These are phyloP conservation scores for Heliothis subflexa DNA, from an alignment of 1,140 invertebrate genomes.

Conservation along the genomic window DNA sequence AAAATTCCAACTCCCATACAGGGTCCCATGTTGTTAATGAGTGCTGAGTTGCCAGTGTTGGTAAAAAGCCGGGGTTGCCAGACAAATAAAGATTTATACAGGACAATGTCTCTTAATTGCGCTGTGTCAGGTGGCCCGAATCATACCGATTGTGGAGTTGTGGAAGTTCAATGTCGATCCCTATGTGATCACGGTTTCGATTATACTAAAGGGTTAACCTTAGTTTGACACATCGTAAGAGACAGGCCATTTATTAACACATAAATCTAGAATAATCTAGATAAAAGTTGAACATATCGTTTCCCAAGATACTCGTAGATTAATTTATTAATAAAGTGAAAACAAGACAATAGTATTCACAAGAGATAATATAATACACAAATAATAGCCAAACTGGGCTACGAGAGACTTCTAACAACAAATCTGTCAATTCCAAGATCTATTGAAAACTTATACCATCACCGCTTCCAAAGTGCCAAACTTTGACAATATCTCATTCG, in stretches of 20 bases:
- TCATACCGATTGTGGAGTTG: conserved; percentile 38
- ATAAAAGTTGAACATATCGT: no score
- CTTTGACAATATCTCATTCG: conserved; percentile 25
- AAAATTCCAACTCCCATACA: conserved; percentile 40
- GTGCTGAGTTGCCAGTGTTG: conserved; percentile 51
- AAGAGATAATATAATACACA: neutral
- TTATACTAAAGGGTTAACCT: no score
- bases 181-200: neutral
- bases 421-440: conserved; percentile 3
- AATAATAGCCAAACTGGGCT: neutral
- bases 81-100: conserved; percentile 62
- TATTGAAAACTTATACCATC: conserved; percentile 32
- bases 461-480: conserved; percentile 22
- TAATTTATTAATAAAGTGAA: no score
- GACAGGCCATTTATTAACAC: no score
- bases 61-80: conserved; percentile 50
- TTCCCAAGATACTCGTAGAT: no score
- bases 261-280: no score
- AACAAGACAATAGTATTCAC: neutral
- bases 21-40: conserved; percentile 44
- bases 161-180: conserved; percentile 22
- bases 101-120: conserved; percentile 68
- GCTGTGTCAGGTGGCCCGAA: conserved; percentile 40
- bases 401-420: neutral
- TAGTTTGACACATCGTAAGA: no score